These are phyloP conservation scores for Psylliodes chrysocephalus DNA, from an alignment of 2,888 invertebrate species.

Conservation along the genomic window DNA sequence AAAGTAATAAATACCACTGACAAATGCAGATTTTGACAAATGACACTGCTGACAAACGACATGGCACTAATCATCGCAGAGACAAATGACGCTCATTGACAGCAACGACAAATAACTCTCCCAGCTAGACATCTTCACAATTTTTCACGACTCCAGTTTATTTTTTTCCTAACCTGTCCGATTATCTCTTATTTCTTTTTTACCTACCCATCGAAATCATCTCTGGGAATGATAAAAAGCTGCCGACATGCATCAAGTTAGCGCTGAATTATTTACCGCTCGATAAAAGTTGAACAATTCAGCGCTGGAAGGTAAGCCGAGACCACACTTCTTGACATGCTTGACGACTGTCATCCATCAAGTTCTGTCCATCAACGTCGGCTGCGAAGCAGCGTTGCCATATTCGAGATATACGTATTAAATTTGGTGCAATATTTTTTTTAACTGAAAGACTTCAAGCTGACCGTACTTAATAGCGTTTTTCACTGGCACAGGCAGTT, in stretches of 20 bases:
- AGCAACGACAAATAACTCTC: too few species aligned
- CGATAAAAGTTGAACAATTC: conserved; percentile 26
- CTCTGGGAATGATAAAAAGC: conserved; percentile 29
- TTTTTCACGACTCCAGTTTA: too few species aligned
- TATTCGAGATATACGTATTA: too few species aligned
- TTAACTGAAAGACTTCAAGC: too few species aligned
- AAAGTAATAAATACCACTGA: neutral
- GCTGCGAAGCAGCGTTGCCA: neutral
- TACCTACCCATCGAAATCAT: conserved; percentile 16
- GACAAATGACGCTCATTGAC: too few species aligned
- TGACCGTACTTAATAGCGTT: too few species aligned
- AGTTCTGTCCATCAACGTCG: neutral
- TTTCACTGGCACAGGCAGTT: too few species aligned
- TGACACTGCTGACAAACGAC: neutral
- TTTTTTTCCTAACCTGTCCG: too few species aligned
- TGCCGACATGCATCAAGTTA: conserved; percentile 36
- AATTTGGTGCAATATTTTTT: too few species aligned
- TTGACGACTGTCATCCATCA: conserved; percentile 26
- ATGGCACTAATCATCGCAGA: neutral
- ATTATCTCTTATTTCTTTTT: neutral
- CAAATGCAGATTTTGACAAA: neutral
- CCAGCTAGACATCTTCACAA: too few species aligned
- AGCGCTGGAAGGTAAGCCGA: conserved; percentile 30
- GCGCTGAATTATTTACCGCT: conserved; percentile 38
- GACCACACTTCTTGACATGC: conserved; percentile 31